These are phyloP conservation scores for Ochropleura leucogaster DNA, from an alignment of 2,888 invertebrate species.

Conservation along the genomic window DNA sequence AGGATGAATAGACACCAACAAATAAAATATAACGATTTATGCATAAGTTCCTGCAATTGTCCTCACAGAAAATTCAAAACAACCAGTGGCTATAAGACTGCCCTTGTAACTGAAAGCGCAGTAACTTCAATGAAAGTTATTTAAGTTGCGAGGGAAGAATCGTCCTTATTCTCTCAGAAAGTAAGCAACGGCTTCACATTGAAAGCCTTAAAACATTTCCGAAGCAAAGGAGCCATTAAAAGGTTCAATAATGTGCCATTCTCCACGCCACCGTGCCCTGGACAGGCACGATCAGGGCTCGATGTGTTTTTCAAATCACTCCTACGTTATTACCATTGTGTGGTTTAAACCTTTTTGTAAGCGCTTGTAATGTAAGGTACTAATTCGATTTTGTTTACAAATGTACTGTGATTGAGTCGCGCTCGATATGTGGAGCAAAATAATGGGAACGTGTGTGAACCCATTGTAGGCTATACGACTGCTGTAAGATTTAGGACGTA, in stretches of 20 bases:
- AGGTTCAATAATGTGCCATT: slow-evolving; percentile 52
- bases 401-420: slow-evolving; percentile 41
- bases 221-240: slow-evolving; percentile 38
- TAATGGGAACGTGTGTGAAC: not conserved
- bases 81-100: not conserved
- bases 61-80: not conserved
- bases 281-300: slow-evolving; percentile 24
- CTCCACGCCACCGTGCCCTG: slow-evolving; percentile 1
- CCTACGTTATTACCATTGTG: slow-evolving; percentile 48
- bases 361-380: slow-evolving; percentile 41
- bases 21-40: no score
- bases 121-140: not conserved
- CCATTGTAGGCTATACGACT: no score
- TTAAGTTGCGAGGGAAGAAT: not conserved
- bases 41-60: not conserved
- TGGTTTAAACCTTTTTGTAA: slow-evolving; percentile 39
- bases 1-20: no score
- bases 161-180: not conserved
- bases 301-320: slow-evolving; percentile 54
- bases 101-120: not conserved
- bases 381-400: slow-evolving; percentile 59
- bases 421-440: slow-evolving; percentile 2
- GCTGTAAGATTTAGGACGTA: no score
- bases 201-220: not conserved
- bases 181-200: not conserved